Evolutionary conservation across 1,140 invertebrate species (phyloP).

Genomic region (Aphaenogaster ashmeadi): DNA sequence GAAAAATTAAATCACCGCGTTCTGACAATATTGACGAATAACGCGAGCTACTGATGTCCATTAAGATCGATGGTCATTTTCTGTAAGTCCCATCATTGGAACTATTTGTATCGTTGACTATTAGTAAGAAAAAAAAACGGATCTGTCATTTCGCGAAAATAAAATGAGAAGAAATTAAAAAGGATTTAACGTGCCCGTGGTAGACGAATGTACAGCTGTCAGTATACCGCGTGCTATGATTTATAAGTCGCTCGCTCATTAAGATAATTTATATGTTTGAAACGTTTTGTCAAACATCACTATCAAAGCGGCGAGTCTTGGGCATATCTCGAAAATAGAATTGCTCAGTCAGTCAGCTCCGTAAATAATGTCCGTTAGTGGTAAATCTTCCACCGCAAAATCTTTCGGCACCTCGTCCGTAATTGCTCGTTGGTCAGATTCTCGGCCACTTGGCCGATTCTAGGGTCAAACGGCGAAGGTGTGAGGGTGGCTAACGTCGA

Average conservation of each 20-base stretch:
- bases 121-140: slow-evolving; percentile 22
- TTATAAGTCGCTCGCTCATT: slow-evolving; percentile 59
- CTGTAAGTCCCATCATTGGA: neutral
- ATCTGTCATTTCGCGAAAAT: slow-evolving; percentile 10
- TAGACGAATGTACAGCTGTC: slow-evolving; percentile 55
- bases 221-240: slow-evolving; percentile 24
- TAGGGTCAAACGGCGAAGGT: slow-evolving; percentile 72
- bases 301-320: slow-evolving; percentile 33
- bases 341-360: slow-evolving; percentile 8
- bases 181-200: slow-evolving; percentile 23
- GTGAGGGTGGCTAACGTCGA: slow-evolving; percentile 73
- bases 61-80: slow-evolving; percentile 38
- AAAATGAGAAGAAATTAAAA: slow-evolving; percentile 47
- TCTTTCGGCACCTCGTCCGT: slow-evolving; percentile 69
- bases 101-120: slow-evolving; percentile 56
- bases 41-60: slow-evolving; percentile 39
- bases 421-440: slow-evolving; percentile 76
- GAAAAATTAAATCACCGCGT: slow-evolving; percentile 57
- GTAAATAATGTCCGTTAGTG: slow-evolving; percentile 62
- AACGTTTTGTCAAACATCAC: slow-evolving; percentile 63
- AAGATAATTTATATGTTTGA: slow-evolving; percentile 57
- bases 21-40: slow-evolving; percentile 48
- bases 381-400: slow-evolving; percentile 66
- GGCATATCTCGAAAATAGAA: slow-evolving; percentile 54
- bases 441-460: slow-evolving; percentile 75